These are phyloP conservation scores for Lacanobia oleracea DNA, from an alignment of 2,888 invertebrate species.

Conservation along the genomic window DNA sequence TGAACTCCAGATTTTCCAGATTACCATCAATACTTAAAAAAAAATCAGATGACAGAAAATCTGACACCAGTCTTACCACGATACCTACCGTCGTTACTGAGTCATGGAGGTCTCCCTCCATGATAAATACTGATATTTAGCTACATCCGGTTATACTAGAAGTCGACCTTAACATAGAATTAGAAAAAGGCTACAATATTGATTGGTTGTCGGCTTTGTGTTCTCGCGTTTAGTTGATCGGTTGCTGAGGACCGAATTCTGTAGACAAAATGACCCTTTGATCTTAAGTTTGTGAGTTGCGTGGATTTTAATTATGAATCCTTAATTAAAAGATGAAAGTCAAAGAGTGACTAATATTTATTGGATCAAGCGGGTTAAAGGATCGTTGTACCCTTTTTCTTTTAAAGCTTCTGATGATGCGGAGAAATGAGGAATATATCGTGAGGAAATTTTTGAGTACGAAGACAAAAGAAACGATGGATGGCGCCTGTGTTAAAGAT, in stretches of 20 bases:
- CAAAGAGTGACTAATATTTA: not conserved
- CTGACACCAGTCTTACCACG: too few species aligned
- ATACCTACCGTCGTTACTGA: too few species aligned
- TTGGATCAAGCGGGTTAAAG: not conserved
- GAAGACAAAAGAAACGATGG: not conserved
- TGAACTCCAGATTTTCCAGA: too few species aligned
- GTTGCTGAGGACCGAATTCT: not conserved
- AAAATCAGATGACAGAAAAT: too few species aligned
- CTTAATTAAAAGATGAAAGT: not conserved
- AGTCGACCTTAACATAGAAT: too few species aligned
- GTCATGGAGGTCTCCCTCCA: too few species aligned
- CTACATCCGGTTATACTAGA: too few species aligned
- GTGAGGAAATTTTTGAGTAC: not conserved
- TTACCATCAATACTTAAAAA: too few species aligned
- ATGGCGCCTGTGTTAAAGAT: not conserved
- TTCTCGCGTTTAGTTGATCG: not conserved
- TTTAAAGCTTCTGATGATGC: not conserved
- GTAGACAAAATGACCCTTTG: constrained; percentile 12
- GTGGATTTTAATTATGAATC: constrained; percentile 8
- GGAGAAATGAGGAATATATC: not conserved
- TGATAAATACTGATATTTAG: too few species aligned
- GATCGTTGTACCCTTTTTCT: too few species aligned
- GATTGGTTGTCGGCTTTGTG: too few species aligned
- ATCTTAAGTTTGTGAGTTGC: not conserved
- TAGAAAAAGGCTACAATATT: too few species aligned